Percentiles rank a stretch among this genome's conserved stretches.
Conservation (phyloP, 2,113 vertebrate species). For the Eira barbara region DNA sequence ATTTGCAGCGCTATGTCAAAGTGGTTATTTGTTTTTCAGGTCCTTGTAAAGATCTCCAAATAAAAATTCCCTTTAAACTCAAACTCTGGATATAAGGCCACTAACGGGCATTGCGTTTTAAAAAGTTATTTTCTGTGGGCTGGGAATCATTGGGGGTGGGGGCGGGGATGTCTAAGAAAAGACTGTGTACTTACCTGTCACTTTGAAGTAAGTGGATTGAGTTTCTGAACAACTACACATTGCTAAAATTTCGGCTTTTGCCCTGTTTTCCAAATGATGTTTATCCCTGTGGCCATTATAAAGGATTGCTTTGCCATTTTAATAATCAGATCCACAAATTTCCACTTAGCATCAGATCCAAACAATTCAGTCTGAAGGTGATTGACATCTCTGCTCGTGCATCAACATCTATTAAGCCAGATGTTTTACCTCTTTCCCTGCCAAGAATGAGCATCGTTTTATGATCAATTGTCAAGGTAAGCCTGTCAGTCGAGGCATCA, state of each 20-base stretch:
- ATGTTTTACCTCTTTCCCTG: constrained; percentile 43
- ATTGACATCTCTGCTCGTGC: constrained; percentile 43
- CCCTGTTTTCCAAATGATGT: constrained; percentile 28
- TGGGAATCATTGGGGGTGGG: neutral
- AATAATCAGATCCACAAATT: constrained; percentile 55
- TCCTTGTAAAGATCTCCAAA: neutral
- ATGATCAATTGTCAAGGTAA: constrained; percentile 58
- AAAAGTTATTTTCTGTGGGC: neutral
- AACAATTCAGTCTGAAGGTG: constrained; percentile 52
- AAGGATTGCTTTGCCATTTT: constrained; percentile 26
- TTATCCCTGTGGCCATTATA: neutral
- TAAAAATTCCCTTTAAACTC: neutral
- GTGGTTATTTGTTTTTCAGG: neutral
- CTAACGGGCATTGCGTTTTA: neutral
- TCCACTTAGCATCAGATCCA: constrained; percentile 43
- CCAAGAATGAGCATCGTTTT: constrained; percentile 56
- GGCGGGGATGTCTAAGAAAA: rapidly evolving
- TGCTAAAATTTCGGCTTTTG: constrained; percentile 20
- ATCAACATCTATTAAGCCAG: constrained; percentile 64
- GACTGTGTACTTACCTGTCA: neutral
- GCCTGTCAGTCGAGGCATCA: constrained; percentile 34
- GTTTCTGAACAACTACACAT: neutral
- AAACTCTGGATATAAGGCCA: neutral
- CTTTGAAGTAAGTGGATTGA: constrained; percentile 29
- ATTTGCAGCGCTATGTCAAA: neutral